phyloP scores from a whole-genome alignment of 2,888 invertebrate species.

The Idaea biselata region DNA sequence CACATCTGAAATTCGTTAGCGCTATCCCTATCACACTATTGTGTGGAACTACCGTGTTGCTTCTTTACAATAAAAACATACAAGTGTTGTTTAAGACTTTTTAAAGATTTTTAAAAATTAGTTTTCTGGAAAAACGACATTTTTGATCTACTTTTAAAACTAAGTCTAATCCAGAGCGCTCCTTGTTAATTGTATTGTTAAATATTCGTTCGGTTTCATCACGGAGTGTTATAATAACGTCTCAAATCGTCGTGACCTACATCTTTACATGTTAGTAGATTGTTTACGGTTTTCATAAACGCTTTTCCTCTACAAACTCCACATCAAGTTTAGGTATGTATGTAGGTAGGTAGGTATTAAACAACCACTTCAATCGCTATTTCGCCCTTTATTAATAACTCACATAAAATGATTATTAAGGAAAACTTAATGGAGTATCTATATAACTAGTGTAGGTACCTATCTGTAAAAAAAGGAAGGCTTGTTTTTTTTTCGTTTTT shows the following conservation, averaged over 20 bases:
- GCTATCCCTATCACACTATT: no score
- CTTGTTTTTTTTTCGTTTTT: no score
- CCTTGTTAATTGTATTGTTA: background rate
- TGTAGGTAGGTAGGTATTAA: slow-evolving; percentile 5
- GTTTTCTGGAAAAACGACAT: no score
- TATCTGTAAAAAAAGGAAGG: no score
- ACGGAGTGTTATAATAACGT: background rate
- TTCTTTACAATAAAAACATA: no score
- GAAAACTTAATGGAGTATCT: background rate
- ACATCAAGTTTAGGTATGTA: slow-evolving; percentile 9
- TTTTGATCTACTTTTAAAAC: no score
- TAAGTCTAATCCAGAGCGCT: background rate
- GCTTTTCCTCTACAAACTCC: slow-evolving; percentile 14
- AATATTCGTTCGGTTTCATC: background rate
- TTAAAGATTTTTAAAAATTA: no score
- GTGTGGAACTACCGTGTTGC: no score
- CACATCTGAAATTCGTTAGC: no score
- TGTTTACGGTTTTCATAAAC: slow-evolving; percentile 17
- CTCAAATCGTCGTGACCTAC: slow-evolving; percentile 27
- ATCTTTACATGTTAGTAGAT: slow-evolving; percentile 19
- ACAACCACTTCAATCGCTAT: slow-evolving; percentile 12
- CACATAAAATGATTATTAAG: background rate
- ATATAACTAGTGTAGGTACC: background rate
- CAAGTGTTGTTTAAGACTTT: no score
- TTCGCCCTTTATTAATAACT: slow-evolving; percentile 1